These are phyloP conservation scores for Macrotus californicus DNA, from an alignment of 2,113 vertebrate species.

Conservation along the genomic window DNA sequence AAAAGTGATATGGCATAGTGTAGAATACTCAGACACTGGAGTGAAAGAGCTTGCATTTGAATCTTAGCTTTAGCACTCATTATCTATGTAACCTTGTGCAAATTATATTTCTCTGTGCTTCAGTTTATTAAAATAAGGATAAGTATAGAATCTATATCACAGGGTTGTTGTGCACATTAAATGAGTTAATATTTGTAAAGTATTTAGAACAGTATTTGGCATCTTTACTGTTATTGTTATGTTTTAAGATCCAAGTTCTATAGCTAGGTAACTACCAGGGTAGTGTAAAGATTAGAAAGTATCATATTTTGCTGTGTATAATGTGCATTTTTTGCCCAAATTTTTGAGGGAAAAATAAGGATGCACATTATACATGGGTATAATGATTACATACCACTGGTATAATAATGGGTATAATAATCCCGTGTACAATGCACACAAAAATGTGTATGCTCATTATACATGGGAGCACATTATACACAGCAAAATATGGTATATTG, in stretches of 20 bases:
- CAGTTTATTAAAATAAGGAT: background rate
- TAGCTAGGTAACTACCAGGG: background rate
- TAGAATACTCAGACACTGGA: background rate
- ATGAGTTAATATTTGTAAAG: background rate
- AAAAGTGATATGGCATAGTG: background rate
- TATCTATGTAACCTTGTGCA: background rate
- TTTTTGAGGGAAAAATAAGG: no score
- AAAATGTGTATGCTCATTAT: no score
- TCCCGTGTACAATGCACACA: no score
- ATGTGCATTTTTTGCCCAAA: no score
- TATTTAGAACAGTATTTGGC: background rate
- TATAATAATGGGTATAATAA: no score
- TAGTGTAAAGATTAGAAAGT: background rate
- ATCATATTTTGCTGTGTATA: no score
- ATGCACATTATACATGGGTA: no score
- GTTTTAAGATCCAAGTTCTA: background rate
- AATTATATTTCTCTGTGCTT: background rate
- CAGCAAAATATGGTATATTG: background rate
- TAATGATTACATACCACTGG: no score
- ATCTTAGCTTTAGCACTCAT: background rate
- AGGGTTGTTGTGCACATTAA: background rate
- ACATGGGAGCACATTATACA: no score
- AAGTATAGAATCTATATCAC: background rate
- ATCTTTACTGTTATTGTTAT: background rate
- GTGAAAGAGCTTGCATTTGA: background rate